Evolutionary conservation across 2,888 invertebrate genomes (phyloP).

Genomic region (Branchellion lobata): DNA sequence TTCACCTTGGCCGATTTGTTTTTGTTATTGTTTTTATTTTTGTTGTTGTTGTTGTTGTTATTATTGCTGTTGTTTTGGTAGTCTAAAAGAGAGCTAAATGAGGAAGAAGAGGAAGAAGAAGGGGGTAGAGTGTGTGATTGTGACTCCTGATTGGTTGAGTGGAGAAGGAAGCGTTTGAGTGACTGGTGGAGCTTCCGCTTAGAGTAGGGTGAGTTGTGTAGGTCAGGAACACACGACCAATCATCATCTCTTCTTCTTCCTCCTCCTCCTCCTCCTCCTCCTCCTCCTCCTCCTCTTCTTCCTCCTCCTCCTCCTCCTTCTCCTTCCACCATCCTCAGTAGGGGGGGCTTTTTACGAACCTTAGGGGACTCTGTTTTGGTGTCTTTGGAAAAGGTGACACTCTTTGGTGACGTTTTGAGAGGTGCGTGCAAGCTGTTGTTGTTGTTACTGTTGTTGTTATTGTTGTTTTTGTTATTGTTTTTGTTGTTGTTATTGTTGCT

Average conservation of each 20-base stretch:
- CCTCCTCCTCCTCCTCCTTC: constrained; percentile 2
- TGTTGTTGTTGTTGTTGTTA: background rate
- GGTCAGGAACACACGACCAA: too few relatives aligned
- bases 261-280: too few relatives aligned
- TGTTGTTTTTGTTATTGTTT: too few relatives aligned
- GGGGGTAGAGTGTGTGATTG: too few relatives aligned
- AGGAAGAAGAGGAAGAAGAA: too few relatives aligned
- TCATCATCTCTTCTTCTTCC: too few relatives aligned
- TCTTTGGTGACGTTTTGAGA: constrained; percentile 4
- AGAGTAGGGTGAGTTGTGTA: too few relatives aligned
- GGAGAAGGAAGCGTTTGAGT: background rate
- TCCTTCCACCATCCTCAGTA: background rate
- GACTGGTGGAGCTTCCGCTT: background rate
- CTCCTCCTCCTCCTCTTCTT: too few relatives aligned
- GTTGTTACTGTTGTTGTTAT: too few relatives aligned
- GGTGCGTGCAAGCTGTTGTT: background rate
- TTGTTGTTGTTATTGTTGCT: too few relatives aligned
- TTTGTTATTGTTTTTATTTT: background rate
- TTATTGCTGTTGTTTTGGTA: background rate
- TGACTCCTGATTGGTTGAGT: background rate
- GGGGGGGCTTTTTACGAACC: background rate
- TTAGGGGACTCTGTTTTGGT: constrained; percentile 28
- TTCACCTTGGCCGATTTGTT: background rate
- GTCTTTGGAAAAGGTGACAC: constrained; percentile 34
- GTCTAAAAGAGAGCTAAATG: background rate